Evolutionary conservation across 2,888 invertebrate genomes (phyloP).

Genomic region (Nipponacmea schrenckii): DNA sequence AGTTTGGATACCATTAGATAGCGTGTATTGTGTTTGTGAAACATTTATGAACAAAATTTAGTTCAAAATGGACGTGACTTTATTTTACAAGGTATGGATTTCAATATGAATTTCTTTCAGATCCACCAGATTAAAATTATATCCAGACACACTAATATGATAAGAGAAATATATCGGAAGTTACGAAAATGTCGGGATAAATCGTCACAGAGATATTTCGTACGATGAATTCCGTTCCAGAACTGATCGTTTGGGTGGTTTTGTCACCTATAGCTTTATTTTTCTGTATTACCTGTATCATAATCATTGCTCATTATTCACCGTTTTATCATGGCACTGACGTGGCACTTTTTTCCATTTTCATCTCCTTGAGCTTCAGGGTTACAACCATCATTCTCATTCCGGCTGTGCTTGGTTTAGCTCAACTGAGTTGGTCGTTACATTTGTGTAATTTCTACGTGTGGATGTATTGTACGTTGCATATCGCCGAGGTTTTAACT

Average conservation of each 20-base stretch:
- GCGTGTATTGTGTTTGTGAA: no score
- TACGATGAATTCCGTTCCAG: not conserved
- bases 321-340: conserved; percentile 53
- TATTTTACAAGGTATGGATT: no score
- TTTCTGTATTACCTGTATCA: conserved; percentile 43
- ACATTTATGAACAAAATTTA: no score
- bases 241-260: conserved; percentile 44
- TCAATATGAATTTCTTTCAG: no score
- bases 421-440: conserved; percentile 34
- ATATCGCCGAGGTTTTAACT: conserved; percentile 39
- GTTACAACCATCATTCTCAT: conserved; percentile 43
- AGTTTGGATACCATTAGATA: no score
- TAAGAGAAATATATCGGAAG: no score
- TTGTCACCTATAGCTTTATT: conserved; percentile 46
- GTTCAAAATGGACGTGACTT: no score
- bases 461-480: conserved; percentile 41
- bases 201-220: no score
- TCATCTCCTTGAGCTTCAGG: conserved; percentile 45
- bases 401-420: conserved; percentile 40
- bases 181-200: no score
- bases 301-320: conserved; percentile 47
- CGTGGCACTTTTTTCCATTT: conserved; percentile 45
- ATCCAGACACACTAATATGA: no score
- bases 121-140: no score
- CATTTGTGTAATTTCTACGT: conserved; percentile 42